Conservation (phyloP, 2,888 invertebrate species). For the Litoditis marina region DNA sequence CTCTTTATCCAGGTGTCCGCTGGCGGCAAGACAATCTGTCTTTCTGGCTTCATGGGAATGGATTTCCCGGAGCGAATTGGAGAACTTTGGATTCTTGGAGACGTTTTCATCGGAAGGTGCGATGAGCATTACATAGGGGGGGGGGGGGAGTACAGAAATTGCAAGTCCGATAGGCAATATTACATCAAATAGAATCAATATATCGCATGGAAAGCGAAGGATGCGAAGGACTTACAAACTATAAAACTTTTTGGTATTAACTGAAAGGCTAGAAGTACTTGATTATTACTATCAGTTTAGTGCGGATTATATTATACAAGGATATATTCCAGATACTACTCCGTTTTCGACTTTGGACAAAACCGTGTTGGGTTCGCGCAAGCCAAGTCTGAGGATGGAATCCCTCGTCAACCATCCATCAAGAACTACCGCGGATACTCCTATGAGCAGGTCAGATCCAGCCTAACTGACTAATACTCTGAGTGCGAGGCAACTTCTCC, state of each 20-base stretch:
- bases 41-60: conserved; percentile 94
- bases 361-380: conserved; percentile 59
- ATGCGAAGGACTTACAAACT: no score
- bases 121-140: not conserved
- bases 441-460: no score
- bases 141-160: no score
- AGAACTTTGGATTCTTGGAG: conserved; percentile 89
- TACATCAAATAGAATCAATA: no score
- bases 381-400: conserved; percentile 29
- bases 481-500: no score
- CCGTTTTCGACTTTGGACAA: conserved; percentile 59
- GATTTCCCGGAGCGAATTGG: conserved; percentile 91
- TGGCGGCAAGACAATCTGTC: conserved; percentile 82
- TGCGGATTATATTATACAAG: not conserved
- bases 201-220: no score
- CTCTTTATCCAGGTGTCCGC: conserved; percentile 70
- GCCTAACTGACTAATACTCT: no score
- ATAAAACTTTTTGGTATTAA: not conserved
- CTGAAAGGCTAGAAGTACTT: not conserved
- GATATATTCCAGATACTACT: conserved; percentile 48
- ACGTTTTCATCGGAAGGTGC: conserved; percentile 77
- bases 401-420: not conserved
- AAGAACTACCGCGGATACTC: no score
- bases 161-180: no score
- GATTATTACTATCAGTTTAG: not conserved